A percentile compares a stretch with the other conserved stretches of the same genome.
Evolutionary conservation across 2,113 vertebrate genomes (phyloP).

Genomic region (Cryptotis parvus): DNA sequence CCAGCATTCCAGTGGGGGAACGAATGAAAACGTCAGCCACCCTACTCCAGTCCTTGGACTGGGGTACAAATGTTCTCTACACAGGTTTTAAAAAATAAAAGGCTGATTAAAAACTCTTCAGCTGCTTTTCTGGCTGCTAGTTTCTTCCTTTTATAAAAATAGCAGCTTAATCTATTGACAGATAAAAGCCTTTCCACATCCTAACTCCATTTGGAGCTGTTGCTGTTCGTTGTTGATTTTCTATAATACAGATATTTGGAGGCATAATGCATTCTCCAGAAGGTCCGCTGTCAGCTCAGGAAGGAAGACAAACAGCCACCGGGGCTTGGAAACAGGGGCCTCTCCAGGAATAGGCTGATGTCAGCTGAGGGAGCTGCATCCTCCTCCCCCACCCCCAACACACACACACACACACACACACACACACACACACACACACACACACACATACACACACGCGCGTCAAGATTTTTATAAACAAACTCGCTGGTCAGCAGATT

Average conservation of each 20-base stretch:
- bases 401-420: no score
- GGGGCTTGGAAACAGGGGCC: constrained; percentile 63
- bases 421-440: no score
- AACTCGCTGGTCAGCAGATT: constrained; percentile 73
- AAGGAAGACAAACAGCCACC: constrained; percentile 72
- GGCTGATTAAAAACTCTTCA: not conserved
- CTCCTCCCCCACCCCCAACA: constrained; percentile 62
- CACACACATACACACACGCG: not conserved
- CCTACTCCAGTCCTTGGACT: not conserved
- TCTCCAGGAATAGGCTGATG: constrained; percentile 73
- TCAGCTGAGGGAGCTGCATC: constrained; percentile 55
- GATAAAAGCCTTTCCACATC: constrained; percentile 66
- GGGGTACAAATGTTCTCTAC: not conserved
- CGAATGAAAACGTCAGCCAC: not conserved
- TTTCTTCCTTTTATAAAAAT: constrained; percentile 71
- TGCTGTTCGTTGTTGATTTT: constrained; percentile 68
- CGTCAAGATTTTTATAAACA: constrained; percentile 73
- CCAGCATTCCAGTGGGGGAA: not conserved
- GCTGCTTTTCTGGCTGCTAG: constrained; percentile 40
- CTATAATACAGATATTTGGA: constrained; percentile 76
- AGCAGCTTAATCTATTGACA: constrained; percentile 74
- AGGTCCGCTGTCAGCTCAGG: constrained; percentile 62
- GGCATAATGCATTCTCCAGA: constrained; percentile 66
- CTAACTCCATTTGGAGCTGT: constrained; percentile 65
- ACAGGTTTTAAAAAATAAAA: not conserved